These are phyloP conservation scores for Macrosiphum euphorbiae DNA, from an alignment of 2,888 invertebrate genomes.

Conservation along the genomic window DNA sequence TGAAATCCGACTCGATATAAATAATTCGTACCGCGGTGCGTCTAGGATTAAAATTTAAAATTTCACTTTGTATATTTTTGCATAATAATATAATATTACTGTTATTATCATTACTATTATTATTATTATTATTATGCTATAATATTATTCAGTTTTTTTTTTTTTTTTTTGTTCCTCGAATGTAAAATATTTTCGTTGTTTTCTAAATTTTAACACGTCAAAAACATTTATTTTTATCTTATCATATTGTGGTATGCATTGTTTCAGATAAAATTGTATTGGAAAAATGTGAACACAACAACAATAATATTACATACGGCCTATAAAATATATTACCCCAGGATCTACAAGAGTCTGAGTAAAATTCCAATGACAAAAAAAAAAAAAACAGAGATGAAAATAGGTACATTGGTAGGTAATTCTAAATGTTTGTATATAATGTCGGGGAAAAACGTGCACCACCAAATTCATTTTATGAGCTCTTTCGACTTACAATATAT, in stretches of 20 bases:
- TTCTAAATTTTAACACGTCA: background rate
- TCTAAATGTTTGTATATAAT: background rate
- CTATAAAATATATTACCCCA: background rate
- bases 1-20: background rate
- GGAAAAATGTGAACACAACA: background rate
- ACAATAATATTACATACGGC: background rate
- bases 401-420: too few species aligned
- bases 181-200: background rate
- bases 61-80: background rate
- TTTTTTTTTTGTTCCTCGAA: background rate
- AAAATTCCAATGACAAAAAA: background rate
- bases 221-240: background rate
- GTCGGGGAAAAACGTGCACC: background rate
- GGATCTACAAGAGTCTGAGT: background rate
- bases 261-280: background rate
- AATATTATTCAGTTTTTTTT: background rate
- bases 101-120: background rate
- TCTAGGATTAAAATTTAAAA: background rate
- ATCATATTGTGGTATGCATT: background rate
- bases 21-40: background rate
- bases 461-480: too few species aligned
- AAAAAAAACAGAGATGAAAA: background rate
- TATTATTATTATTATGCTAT: background rate
- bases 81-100: background rate
- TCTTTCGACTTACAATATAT: too few species aligned